Evolutionary conservation across 2,888 invertebrate species (phyloP).

Genomic region (Sesia bembeciformis): DNA sequence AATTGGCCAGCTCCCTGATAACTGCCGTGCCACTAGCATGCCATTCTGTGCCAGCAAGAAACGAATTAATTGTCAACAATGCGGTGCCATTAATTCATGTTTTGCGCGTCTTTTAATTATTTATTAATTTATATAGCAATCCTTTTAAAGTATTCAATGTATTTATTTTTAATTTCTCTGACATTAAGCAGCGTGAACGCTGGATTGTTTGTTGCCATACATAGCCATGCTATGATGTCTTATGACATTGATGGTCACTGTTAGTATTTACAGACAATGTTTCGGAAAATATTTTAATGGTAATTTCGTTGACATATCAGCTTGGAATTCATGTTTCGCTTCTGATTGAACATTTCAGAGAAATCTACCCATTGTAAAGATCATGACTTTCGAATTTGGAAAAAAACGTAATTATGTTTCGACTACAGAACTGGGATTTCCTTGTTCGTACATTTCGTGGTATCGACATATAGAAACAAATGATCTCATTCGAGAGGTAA

Average conservation of each 20-base stretch:
- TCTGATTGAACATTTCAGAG: too few relatives aligned
- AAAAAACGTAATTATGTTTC: too few relatives aligned
- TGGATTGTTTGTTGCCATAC: slow-evolving; percentile 8
- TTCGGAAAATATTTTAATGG: neutral
- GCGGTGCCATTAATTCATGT: slow-evolving; percentile 28
- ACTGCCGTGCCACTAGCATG: neutral
- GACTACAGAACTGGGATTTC: too few relatives aligned
- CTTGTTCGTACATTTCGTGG: too few relatives aligned
- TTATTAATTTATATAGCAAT: slow-evolving; percentile 25
- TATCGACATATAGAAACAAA: too few relatives aligned
- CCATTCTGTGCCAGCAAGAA: slow-evolving; percentile 9
- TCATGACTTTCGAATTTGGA: too few relatives aligned
- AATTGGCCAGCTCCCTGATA: slow-evolving; percentile 25
- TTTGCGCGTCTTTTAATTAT: slow-evolving; percentile 14
- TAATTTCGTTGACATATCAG: neutral
- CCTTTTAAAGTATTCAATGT: slow-evolving; percentile 5
- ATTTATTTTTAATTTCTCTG: neutral
- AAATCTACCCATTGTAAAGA: too few relatives aligned
- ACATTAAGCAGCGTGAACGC: slow-evolving; percentile 10
- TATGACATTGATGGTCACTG: neutral
- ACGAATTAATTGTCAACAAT: slow-evolving; percentile 39
- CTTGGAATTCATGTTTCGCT: neutral
- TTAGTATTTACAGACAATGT: neutral
- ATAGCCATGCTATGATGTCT: neutral
- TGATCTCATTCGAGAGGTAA: too few relatives aligned